Evolutionary conservation across 2,797 vertebrate species (phyloP), one percentile per base, ranked within the genome.

Genomic region (Carapus acus): DNA sequence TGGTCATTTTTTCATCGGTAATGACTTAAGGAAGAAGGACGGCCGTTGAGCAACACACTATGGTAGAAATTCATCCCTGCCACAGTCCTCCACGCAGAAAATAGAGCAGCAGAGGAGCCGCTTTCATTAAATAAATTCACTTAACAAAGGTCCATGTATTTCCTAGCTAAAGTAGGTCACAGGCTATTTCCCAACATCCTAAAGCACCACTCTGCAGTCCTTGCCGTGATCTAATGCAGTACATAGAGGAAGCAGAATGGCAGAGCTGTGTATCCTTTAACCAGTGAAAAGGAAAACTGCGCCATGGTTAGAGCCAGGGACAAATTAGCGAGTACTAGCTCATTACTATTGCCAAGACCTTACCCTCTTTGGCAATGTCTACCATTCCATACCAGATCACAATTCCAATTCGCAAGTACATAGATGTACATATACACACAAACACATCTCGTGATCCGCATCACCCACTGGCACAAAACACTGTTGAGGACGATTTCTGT

Each of bases 281-380:
- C 17, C 13, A 4, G 33, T n/a, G 43, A 68, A 72, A 50, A 58
- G 62, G 58, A 62, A 47, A 69, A 74, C 58, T 54, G 64, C 47
- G 44, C 19, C 34, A 51, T 38, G 50, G 54, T 76, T 60, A 54
- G 59, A 54, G 74, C 74, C 71, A 75, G 69, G 61, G 65, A 54
- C 63, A 23, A 62, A 66, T 79, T 68, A 76, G 74, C 77, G 81
- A 77, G 48, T 79, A 74, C 83, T 80, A 57, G 41, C 31, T 48
- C 71, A 60, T 38, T 73, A 43, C 42, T 62, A 27, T 51, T 64
- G 76, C 61, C 37, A 65, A 39, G 71, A 49, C 41, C 36, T 51
- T 13, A 52, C 40, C 62, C 40, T 41, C 44, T 60, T 22, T 43
- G n/a, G n/a, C n/a, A n/a, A n/a, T n/a, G n/a, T n/a, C n/a, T n/a